A percentile compares a stretch with the other conserved stretches of the same genome.
These are phyloP conservation scores for Limnephilus marmoratus DNA, from an alignment of 2,888 invertebrate species.

Conservation along the genomic window DNA sequence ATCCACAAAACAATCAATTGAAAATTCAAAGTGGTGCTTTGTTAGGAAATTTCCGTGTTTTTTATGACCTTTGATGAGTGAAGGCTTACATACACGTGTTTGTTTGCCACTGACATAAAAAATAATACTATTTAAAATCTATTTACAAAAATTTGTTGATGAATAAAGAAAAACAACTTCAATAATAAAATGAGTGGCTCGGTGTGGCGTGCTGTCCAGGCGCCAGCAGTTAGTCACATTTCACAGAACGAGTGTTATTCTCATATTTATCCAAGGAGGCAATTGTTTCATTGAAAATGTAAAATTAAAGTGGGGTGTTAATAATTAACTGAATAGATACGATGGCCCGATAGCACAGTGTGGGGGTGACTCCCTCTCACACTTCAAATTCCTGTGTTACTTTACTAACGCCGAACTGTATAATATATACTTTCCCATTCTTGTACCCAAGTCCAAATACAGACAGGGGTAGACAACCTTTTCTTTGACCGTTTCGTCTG, in stretches of 20 bases:
- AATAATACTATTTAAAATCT: neutral
- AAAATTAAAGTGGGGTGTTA: conserved; percentile 42
- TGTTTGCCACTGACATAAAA: neutral
- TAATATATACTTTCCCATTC: neutral
- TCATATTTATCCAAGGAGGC: conserved; percentile 21
- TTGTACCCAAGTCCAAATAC: neutral
- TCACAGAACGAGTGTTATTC: conserved; percentile 4
- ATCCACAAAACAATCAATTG: too few species aligned
- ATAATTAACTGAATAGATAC: conserved; percentile 41
- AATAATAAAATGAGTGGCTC: neutral
- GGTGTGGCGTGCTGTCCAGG: neutral
- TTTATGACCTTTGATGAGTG: too few species aligned
- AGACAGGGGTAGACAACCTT: neutral
- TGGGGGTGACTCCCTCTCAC: conserved; percentile 19
- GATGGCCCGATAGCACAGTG: conserved; percentile 21
- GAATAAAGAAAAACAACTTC: conserved; percentile 3
- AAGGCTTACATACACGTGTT: neutral
- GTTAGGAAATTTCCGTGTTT: too few species aligned
- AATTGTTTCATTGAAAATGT: conserved; percentile 41
- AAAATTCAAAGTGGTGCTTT: too few species aligned
- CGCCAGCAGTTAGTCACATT: neutral
- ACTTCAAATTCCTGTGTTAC: neutral
- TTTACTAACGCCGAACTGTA: neutral
- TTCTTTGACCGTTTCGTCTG: neutral
- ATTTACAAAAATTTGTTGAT: neutral